phyloP scores from a whole-genome alignment of 2,888 invertebrate genomes.

The Pinctada fucata region DNA sequence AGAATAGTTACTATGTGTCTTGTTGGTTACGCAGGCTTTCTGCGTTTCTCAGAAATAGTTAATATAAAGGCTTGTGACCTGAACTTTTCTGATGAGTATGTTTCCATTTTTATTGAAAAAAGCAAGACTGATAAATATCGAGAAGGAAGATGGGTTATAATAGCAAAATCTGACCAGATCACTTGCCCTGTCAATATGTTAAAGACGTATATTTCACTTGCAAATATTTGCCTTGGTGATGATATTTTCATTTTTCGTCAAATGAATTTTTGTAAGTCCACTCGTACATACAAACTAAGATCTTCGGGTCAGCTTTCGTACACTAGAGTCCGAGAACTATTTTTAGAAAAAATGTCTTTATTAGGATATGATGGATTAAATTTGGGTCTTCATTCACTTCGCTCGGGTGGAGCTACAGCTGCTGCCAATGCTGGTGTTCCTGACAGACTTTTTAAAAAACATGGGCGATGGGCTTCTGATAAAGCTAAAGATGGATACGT shows the following conservation, averaged over 20 bases:
- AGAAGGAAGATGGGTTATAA: not conserved
- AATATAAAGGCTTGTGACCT: conserved; percentile 20
- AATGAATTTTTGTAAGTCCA: not conserved
- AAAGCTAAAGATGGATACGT: conserved; percentile 10
- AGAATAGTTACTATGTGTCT: conserved; percentile 26
- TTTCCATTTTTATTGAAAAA: conserved; percentile 35
- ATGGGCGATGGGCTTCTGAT: conserved; percentile 6
- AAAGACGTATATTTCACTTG: not conserved
- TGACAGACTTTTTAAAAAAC: conserved; percentile 2
- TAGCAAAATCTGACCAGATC: not conserved
- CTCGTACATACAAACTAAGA: not conserved
- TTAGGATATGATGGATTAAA: not conserved
- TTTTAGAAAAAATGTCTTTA: not conserved
- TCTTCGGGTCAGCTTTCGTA: not conserved
- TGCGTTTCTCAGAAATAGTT: conserved; percentile 21
- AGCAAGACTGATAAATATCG: conserved; percentile 34
- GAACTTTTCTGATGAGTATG: conserved; percentile 28
- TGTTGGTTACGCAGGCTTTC: conserved; percentile 25
- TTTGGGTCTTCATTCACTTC: not conserved
- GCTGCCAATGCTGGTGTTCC: not conserved
- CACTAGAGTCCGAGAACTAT: not conserved
- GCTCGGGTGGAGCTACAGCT: not conserved
- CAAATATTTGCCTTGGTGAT: not conserved
- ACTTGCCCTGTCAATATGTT: not conserved
- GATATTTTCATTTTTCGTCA: not conserved